Percentiles rank a stretch among this genome's conserved stretches.
Evolutionary conservation across 2,113 vertebrate genomes (phyloP).

Genomic region (Perca flavescens): DNA sequence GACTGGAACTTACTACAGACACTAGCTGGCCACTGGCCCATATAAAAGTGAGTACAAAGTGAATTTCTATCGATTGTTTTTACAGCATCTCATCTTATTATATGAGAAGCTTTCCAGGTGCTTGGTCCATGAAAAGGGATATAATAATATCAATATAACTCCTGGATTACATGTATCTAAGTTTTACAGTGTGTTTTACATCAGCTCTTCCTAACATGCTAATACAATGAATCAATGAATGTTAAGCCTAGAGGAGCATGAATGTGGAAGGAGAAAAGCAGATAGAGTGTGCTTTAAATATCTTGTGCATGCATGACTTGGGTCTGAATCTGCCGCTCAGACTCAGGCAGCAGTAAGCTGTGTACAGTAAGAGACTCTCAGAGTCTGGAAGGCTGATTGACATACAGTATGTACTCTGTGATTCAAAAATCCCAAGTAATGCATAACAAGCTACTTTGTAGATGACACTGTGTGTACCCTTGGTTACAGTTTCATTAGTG

Average conservation of each 20-base stretch:
- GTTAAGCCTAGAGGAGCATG: background rate
- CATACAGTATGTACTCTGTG: constrained; percentile 3
- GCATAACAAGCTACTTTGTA: constrained; percentile 11
- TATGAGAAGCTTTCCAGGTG: background rate
- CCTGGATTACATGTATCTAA: too few species aligned
- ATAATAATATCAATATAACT: background rate
- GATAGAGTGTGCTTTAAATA: constrained; percentile 18
- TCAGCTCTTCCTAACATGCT: constrained; percentile 2
- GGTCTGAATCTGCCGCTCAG: background rate
- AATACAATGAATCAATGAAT: constrained; percentile 6
- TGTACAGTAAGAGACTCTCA: background rate
- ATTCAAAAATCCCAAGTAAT: constrained; percentile 20
- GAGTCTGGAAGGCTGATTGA: background rate
- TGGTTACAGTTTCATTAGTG: constrained; percentile 4
- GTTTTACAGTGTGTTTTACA: background rate
- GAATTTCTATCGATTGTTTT: background rate
- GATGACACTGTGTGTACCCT: background rate
- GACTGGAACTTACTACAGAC: background rate
- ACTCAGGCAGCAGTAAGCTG: background rate
- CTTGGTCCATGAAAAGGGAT: too few species aligned
- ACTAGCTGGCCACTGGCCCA: background rate
- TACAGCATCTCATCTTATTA: background rate
- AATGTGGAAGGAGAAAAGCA: background rate
- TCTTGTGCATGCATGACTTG: constrained; percentile 12
- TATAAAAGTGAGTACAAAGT: background rate